Conservation (phyloP, 2,888 invertebrate genomes). For the Pristionchus entomophagus region DNA sequence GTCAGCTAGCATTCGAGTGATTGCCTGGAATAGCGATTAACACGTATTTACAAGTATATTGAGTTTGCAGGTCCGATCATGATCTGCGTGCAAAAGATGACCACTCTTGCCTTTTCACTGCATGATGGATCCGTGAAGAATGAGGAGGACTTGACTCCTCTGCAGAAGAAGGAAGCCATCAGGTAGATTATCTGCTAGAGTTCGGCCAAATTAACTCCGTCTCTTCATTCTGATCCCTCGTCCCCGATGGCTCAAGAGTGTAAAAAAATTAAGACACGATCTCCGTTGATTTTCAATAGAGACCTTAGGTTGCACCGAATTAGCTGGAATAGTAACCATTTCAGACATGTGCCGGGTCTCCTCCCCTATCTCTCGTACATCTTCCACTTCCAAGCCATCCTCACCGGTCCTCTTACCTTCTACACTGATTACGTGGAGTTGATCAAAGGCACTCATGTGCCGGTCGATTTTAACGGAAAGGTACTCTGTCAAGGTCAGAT, state of each 20-base stretch:
- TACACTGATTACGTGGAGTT: slow-evolving; percentile 94
- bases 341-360: slow-evolving; percentile 84
- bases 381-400: slow-evolving; percentile 84
- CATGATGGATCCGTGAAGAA: slow-evolving; percentile 87
- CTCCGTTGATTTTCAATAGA: too few relatives aligned
- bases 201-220: too few relatives aligned
- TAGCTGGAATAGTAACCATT: too few relatives aligned
- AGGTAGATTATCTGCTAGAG: slow-evolving; percentile 76
- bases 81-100: slow-evolving; percentile 93
- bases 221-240: too few relatives aligned
- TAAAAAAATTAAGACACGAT: neutral
- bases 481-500: too few relatives aligned
- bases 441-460: slow-evolving; percentile 83
- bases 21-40: too few relatives aligned
- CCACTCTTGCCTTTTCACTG: slow-evolving; percentile 91
- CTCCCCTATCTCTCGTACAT: slow-evolving; percentile 90
- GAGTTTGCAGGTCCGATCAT: slow-evolving; percentile 87
- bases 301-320: too few relatives aligned
- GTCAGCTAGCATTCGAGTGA: too few relatives aligned
- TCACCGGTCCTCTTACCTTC: slow-evolving; percentile 95
- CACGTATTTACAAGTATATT: too few relatives aligned
- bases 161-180: slow-evolving; percentile 83
- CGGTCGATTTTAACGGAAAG: slow-evolving; percentile 57
- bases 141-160: slow-evolving; percentile 82
- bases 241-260: too few relatives aligned